phyloP scores from a whole-genome alignment of 1,140 invertebrate genomes.

The Sweltsa coloradensis region DNA sequence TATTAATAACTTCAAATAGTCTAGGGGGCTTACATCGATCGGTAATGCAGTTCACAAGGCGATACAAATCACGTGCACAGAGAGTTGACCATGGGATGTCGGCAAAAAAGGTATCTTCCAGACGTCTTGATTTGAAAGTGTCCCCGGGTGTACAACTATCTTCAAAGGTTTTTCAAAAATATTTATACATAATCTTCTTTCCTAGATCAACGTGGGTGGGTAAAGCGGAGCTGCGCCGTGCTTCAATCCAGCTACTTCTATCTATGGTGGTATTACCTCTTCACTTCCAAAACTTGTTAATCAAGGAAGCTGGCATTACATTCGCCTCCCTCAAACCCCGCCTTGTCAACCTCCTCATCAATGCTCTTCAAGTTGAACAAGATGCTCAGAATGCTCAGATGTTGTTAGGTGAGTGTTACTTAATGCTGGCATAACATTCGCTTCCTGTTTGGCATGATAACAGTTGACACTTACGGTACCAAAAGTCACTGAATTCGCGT shows the following conservation, averaged over 20 bases:
- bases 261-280: slow-evolving; percentile 82
- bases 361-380: slow-evolving; percentile 72
- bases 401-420: slow-evolving; percentile 55
- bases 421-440: no score
- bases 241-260: slow-evolving; percentile 79
- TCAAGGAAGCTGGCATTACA: slow-evolving; percentile 57
- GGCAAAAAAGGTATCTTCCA: no score
- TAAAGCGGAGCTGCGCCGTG: slow-evolving; percentile 69
- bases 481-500: no score
- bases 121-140: slow-evolving; percentile 4
- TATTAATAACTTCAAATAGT: no score
- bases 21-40: no score
- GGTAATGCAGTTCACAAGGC: no score
- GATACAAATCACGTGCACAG: no score
- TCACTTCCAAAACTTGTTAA: slow-evolving; percentile 70
- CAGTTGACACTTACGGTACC: no score
- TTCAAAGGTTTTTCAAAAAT: slow-evolving; percentile 1
- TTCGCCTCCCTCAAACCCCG: slow-evolving; percentile 71
- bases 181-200: slow-evolving; percentile 9
- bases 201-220: slow-evolving; percentile 33
- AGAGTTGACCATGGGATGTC: no score
- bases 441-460: slow-evolving; percentile 7
- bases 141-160: background rate
- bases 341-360: slow-evolving; percentile 74
- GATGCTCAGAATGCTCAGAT: slow-evolving; percentile 85